phyloP scores from a whole-genome alignment of 2,888 invertebrate genomes.

The Hydriomena furcata region DNA sequence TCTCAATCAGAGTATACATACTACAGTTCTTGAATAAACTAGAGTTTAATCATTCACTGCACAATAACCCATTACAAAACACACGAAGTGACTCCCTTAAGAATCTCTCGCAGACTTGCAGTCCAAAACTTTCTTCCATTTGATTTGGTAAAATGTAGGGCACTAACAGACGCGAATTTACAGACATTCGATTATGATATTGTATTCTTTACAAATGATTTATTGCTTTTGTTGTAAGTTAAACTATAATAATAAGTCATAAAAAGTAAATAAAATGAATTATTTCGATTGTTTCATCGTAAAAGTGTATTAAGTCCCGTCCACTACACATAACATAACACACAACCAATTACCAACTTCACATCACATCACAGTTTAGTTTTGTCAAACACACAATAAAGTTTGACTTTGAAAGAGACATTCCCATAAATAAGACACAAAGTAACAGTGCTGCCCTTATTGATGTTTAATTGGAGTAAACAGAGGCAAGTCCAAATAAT shows the following conservation, averaged over 20 bases:
- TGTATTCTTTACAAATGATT: not conserved
- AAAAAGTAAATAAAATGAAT: too few relatives aligned
- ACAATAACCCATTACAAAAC: conserved; percentile 58
- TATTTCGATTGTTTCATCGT: not conserved
- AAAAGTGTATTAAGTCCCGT: conserved; percentile 1
- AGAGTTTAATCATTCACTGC: conserved; percentile 40
- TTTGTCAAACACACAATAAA: too few relatives aligned
- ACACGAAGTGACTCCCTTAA: conserved; percentile 66
- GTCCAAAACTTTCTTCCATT: conserved; percentile 78
- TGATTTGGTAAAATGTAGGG: conserved; percentile 66
- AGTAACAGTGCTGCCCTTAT: too few relatives aligned
- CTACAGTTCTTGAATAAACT: conserved; percentile 58
- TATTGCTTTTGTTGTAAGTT: not conserved
- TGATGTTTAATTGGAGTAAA: too few relatives aligned
- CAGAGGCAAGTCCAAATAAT: too few relatives aligned
- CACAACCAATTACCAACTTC: conserved; percentile 12
- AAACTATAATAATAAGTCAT: not conserved
- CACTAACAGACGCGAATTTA: conserved; percentile 52
- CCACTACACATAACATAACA: conserved; percentile 31
- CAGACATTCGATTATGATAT: conserved; percentile 26
- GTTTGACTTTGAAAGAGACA: too few relatives aligned
- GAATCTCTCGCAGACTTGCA: conserved; percentile 55
- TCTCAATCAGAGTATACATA: conserved; percentile 76
- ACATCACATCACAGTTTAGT: too few relatives aligned
- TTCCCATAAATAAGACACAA: too few relatives aligned